Evolutionary conservation across 2,888 invertebrate species (phyloP).

Genomic region (Silvanus unidentatus): DNA sequence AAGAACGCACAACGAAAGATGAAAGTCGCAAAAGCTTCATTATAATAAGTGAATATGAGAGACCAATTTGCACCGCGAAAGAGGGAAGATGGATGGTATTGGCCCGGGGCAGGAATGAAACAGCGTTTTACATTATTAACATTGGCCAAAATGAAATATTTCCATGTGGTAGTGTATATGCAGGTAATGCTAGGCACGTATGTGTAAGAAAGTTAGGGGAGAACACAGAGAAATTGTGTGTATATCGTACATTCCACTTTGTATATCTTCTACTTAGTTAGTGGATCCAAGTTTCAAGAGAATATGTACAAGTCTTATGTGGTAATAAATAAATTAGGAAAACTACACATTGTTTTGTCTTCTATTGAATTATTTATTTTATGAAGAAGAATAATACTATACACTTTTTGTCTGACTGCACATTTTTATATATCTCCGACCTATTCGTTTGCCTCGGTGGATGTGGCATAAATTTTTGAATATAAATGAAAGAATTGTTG

Average conservation of each 20-base stretch:
- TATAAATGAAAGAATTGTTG: no score
- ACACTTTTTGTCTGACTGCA: no score
- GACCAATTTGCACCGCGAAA: no score
- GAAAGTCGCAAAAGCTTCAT: no score
- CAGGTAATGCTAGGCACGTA: constrained; percentile 17
- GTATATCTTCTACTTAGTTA: constrained; percentile 13
- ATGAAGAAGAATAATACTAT: constrained; percentile 8
- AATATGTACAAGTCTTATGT: constrained; percentile 9
- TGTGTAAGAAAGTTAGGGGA: constrained; percentile 9
- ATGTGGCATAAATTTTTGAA: no score
- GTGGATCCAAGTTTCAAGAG: constrained; percentile 11
- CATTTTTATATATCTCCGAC: no score
- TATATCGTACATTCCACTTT: constrained; percentile 11
- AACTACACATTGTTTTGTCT: constrained; percentile 11
- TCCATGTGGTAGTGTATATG: constrained; percentile 11
- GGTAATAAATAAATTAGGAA: constrained; percentile 13
- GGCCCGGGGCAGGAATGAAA: constrained; percentile 10
- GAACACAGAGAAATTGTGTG: constrained; percentile 4
- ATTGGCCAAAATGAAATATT: constrained; percentile 21
- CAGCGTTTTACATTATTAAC: constrained; percentile 22
- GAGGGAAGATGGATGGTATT: no score
- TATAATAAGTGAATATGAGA: no score
- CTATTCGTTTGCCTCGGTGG: no score
- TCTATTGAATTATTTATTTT: constrained; percentile 10
- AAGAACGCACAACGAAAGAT: no score